Evolutionary conservation across 2,113 vertebrate species (phyloP), one percentile per base, ranked within the genome.

Genomic region (Plotosus lineatus): DNA sequence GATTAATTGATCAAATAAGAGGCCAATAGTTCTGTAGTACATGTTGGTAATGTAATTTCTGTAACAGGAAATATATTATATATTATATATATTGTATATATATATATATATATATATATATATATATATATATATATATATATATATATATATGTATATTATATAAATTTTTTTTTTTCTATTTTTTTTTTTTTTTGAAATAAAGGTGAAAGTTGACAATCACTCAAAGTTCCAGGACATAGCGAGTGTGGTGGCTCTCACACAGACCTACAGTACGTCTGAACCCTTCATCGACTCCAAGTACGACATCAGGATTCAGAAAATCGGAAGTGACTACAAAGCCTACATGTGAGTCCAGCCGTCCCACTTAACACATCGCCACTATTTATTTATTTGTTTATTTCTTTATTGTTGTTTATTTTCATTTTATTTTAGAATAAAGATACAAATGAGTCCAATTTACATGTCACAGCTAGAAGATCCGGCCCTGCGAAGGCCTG

Each of bases 181-280:
- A 31, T 6, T 19, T 44, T 56, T 10, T 6, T 1, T 1, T 0
- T 17, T 3, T 12, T 26, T 17, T n/a, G n/a, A n/a, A n/a, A 23
- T 60, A 17, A 76, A 99, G 98, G 97, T 99, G 89, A 99, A 98
- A 88, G 96, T 99, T 86, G 97, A 99, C 89, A 98, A 99, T 87
- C 94, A 97, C 86, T 96, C 97, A 76, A 97, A 99, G 92, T 99
- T 99, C 93, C 97, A 98, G 92, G 98, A 99, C 90, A 97, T 99
- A 84, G 97, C 97, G 36, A 99, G 98, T 58, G 97, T 99, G 90
- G 97, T 99, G 85, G 98, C 98, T 60, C 96, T 99, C 86, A 98
- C 97, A 75, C 96, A 99, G 90, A 98, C 98, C 79, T 99, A 99
- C 85, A 95, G 96, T 85, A 98, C 97, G 44, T 97, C 97, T 7